Conservation (phyloP, 2,797 vertebrate genomes). For the Poecilia velifera region DNA sequence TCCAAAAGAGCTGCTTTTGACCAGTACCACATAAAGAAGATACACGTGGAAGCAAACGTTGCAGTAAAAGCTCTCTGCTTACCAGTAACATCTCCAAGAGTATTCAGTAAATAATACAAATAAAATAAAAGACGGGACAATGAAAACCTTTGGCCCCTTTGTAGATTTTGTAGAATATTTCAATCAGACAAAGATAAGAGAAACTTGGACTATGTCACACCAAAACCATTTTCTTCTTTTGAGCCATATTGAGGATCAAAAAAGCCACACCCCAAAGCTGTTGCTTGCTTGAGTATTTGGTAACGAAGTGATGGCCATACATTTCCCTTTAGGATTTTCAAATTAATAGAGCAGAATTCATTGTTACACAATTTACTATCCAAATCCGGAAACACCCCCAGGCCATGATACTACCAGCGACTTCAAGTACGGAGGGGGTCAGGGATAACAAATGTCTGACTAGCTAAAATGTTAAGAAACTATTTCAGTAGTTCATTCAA, state of each 20-base stretch:
- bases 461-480: no score
- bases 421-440: no score
- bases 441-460: no score
- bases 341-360: neutral
- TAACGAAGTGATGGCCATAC: neutral
- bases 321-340: neutral
- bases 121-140: neutral
- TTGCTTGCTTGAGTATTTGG: neutral
- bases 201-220: neutral
- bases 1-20: conserved; percentile 5
- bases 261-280: neutral
- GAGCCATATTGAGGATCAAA: neutral
- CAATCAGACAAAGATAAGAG: neutral
- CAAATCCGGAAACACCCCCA: neutral
- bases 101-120: neutral
- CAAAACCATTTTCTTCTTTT: neutral
- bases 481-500: neutral
- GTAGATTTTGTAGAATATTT: neutral
- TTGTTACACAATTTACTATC: neutral
- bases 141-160: neutral
- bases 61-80: neutral
- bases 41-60: neutral
- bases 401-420: no score
- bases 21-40: conserved; percentile 21
- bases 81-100: neutral